Conservation (phyloP, 2,113 vertebrate genomes). For the Scatophagus argus region DNA sequence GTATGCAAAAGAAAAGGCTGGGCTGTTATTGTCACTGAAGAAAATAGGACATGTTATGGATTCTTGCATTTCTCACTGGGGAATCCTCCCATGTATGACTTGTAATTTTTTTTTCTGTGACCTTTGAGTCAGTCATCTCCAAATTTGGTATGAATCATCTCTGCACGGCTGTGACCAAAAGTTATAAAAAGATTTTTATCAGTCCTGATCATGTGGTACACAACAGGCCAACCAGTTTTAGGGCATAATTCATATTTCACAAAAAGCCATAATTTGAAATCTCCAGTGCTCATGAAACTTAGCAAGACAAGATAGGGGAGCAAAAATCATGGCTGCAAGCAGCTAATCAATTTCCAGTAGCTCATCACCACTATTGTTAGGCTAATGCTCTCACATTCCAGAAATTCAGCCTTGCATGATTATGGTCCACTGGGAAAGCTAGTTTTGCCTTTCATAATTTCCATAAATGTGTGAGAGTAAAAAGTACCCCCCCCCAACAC, state of each 20-base stretch:
- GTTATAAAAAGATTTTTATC: slow-evolving; percentile 17
- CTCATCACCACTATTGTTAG: not conserved
- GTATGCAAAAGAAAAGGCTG: slow-evolving; percentile 27
- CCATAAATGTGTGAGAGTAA: not conserved
- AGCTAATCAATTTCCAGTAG: not conserved
- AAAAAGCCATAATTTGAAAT: not conserved
- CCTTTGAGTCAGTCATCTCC: slow-evolving; percentile 21
- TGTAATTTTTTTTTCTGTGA: not conserved
- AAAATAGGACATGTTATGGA: slow-evolving; percentile 29
- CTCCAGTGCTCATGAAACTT: not conserved
- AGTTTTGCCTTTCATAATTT: not conserved
- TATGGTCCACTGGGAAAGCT: not conserved
- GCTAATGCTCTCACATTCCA: not conserved
- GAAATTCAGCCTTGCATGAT: not conserved
- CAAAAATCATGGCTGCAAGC: not conserved
- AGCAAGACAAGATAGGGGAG: not conserved
- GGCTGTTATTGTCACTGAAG: slow-evolving; percentile 20
- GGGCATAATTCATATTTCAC: not conserved
- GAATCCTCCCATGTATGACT: slow-evolving; percentile 7
- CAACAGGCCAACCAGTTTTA: not conserved
- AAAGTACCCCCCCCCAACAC: not conserved
- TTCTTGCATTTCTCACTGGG: slow-evolving; percentile 18
- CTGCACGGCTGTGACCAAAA: not conserved
- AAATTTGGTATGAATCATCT: slow-evolving; percentile 24
- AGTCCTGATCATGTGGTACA: not conserved